Evolutionary conservation across 35 echinoderm and acorn worm genomes (phyloP), one percentile per base, ranked within the genome.

Genomic region (Heliocidaris tuberculata): DNA sequence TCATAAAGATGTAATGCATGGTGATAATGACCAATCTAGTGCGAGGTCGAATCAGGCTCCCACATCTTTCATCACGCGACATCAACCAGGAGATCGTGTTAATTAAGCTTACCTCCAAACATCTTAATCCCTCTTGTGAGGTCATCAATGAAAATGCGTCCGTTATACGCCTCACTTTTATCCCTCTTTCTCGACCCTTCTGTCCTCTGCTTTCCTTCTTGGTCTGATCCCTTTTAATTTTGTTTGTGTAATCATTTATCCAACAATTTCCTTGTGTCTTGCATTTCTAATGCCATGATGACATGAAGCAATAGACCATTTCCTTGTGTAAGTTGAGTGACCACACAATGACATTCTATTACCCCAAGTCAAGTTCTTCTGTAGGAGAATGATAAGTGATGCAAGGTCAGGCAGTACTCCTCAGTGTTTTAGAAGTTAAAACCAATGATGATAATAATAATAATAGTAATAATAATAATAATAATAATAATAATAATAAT

Each of bases 231-330:
- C 7, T 78, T 78, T 5, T 78, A 78, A 78, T 78, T n/a, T 17
- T 78, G 65, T 78, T 78, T 78, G 65, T 78, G 65, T 78, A 78
- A 78, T 78, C 65, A 78, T 78, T 78, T 78, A 78, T 78, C 65
- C 65, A 78, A 78, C 65, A 78, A 78, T 78, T 78, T 78, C 65
- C 65, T 78, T 19, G 65, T 5, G 65, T 78, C 65, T 78, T 78
- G 65, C 4, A 78, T 78, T 78, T 78, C 65, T 78, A 78, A 78
- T 78, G 27, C 65, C 21, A 78, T 24, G 65, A 78, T 78, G 65
- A 78, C 65, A 78, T 6, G 65, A 24, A 78, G 27, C 19, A 78
- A 27, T 78, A 4, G 65, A 78, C 21, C 21, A n/a, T n/a, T 78
- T 78, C 65, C 65, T 78, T n/a, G 21, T 78, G 17, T 27, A 78